A percentile compares a stretch with the other conserved stretches of the same genome.
These are phyloP conservation scores for Perca fluviatilis DNA, from an alignment of 2,113 vertebrate genomes.

Conservation along the genomic window DNA sequence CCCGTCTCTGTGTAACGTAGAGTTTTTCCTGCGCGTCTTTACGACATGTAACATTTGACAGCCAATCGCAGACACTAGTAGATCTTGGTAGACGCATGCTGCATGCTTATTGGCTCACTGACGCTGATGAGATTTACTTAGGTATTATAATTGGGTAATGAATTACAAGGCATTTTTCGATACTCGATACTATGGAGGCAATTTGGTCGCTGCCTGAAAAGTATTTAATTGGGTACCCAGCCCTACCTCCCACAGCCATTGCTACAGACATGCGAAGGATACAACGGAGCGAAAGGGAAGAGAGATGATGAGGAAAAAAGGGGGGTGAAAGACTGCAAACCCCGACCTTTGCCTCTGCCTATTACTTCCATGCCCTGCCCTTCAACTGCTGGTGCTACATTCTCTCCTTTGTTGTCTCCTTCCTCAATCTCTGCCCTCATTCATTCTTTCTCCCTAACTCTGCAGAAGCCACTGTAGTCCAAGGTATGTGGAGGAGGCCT, in stretches of 20 bases:
- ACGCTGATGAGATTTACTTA: too few relatives aligned
- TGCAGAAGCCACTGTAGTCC: constrained; percentile 21
- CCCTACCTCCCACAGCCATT: constrained; percentile 43
- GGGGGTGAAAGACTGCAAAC: constrained; percentile 37
- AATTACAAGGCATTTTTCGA: too few relatives aligned
- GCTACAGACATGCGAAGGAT: constrained; percentile 12
- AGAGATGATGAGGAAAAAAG: constrained; percentile 23
- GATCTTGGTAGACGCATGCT: too few relatives aligned
- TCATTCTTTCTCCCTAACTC: background rate
- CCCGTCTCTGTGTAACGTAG: too few relatives aligned
- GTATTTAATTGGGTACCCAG: too few relatives aligned
- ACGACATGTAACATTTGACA: too few relatives aligned
- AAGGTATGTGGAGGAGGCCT: constrained; percentile 28
- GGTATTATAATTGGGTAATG: too few relatives aligned
- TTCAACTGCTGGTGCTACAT: constrained; percentile 36
- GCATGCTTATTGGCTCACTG: too few relatives aligned
- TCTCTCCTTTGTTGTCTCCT: constrained; percentile 32
- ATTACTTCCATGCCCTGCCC: constrained; percentile 34
- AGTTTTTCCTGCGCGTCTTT: too few relatives aligned
- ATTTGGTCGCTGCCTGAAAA: too few relatives aligned
- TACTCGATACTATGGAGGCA: too few relatives aligned
- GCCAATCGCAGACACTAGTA: too few relatives aligned
- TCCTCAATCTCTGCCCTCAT: constrained; percentile 36
- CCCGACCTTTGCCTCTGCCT: constrained; percentile 38
- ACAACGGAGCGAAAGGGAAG: background rate